Base-by-base conservation (phyloP, 2,888 invertebrate species). In the Metallyticus violacea region DNA sequence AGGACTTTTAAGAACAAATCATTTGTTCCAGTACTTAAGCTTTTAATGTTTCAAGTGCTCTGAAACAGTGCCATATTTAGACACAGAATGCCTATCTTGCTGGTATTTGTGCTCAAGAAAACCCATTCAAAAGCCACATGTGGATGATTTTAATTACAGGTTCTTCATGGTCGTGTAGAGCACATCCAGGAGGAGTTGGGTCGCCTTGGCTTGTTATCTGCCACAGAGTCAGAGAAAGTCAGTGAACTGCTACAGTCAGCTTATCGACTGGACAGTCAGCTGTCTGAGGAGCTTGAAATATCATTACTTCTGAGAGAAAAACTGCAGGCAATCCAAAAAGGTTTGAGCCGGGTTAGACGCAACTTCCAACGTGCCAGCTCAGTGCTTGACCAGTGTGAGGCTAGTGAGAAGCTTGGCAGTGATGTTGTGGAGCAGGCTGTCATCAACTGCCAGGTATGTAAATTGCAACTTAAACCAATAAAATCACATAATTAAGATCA, bases 161-260 rank as follows among this genome's bases (percentile, higher is more conserved):
- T 97, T 0, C 93, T 96, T 91, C 95, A 94, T 77, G 94, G 94
- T 3, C 94, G 97, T 22, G 94, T 96, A n/a, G 95, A 95, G 86
- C 93, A 95, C 83, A 96, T 97, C 88, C 96, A 97, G 90, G 96
- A 97, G 90, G 97, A 97, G 91, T 92, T 97, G 27, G 96, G 96
- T 0, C 93, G 96, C 87, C 91, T 97, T 80, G 97, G 96, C 77
- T 92, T 97, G 78, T 91, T 97, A 6, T 87, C 87, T 2, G 95
- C 96, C 0, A 91, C 92, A 6, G 96, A 97, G 90, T 96, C 97
- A 0, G 97, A 97, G 89, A 95, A 95, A 89, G 94, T 97, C 26
- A 96, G 97, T 0, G 93, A 94, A 88, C 91, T 97, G 0, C 91
- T 97, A 26, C 93, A 95, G 0, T 93, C 95, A 76, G 96, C 97